phyloP scores from a whole-genome alignment of 1,140 invertebrate genomes.

The Lepidotrigona ventralis region DNA sequence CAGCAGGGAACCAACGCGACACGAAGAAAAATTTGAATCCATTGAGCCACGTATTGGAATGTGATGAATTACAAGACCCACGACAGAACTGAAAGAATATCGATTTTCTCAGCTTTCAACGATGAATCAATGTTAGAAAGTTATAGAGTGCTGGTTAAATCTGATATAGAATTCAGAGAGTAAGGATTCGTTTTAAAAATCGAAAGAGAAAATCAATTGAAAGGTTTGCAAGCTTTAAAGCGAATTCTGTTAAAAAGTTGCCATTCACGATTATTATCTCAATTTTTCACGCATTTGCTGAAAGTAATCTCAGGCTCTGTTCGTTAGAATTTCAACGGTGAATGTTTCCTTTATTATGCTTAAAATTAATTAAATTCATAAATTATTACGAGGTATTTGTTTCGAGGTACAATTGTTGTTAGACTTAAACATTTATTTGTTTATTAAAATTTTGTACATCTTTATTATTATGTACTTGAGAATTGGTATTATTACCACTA shows the following conservation, averaged over 20 bases:
- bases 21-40: not conserved
- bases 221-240: not conserved
- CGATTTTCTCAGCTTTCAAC: conserved; percentile 4
- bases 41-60: conserved; percentile 2
- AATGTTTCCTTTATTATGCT: not conserved
- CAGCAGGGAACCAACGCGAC: not conserved
- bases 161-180: not conserved
- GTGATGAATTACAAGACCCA: conserved; percentile 24
- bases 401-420: not conserved
- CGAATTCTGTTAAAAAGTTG: not conserved
- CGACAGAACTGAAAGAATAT: conserved; percentile 19
- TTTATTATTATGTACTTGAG: too few relatives aligned
- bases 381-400: too few relatives aligned
- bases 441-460: too few relatives aligned
- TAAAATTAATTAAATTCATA: not conserved
- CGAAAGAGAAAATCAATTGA: not conserved
- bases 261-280: not conserved
- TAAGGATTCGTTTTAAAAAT: conserved; percentile 2
- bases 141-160: conserved; percentile 12
- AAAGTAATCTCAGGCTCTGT: not conserved
- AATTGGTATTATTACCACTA: too few relatives aligned
- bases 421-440: not conserved
- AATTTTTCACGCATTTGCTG: not conserved
- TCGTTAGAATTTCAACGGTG: not conserved
- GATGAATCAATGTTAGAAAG: conserved; percentile 3